Conservation (phyloP, 2,797 vertebrate species). For the Arctocebus calabarensis region DNA sequence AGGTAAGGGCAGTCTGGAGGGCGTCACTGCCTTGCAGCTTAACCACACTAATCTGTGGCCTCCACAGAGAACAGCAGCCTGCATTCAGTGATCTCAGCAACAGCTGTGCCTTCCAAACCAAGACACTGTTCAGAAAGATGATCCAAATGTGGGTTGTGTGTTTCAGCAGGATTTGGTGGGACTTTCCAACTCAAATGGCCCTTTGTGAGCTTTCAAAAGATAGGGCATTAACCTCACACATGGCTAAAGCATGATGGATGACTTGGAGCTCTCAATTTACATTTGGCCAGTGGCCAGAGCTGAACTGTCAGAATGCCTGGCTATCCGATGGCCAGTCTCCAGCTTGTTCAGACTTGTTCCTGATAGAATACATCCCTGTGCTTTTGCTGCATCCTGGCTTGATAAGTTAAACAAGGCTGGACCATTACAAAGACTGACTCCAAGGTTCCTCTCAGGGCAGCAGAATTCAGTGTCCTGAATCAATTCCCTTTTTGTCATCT, state of each 20-base stretch:
- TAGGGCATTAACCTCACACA: constrained; percentile 61
- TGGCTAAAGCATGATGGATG: constrained; percentile 74
- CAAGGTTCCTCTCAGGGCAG: not conserved
- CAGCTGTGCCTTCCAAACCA: constrained; percentile 87
- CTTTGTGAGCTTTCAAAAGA: constrained; percentile 71
- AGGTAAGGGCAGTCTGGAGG: constrained; percentile 31
- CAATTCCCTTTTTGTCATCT: not conserved
- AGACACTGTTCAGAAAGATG: constrained; percentile 84
- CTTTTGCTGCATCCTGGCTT: constrained; percentile 27
- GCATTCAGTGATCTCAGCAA: constrained; percentile 75
- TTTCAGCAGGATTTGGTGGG: constrained; percentile 69
- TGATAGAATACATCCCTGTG: not conserved
- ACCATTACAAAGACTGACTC: not conserved
- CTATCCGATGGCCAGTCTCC: constrained; percentile 3
- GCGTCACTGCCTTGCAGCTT: constrained; percentile 60
- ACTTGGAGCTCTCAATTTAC: constrained; percentile 70
- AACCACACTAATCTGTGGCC: constrained; percentile 65
- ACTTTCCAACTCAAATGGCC: constrained; percentile 77
- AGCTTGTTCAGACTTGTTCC: constrained; percentile 71
- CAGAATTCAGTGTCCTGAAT: constrained; percentile 26
- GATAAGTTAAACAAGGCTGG: constrained; percentile 19
- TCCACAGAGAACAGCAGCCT: constrained; percentile 71
- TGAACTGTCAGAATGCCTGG: constrained; percentile 41
- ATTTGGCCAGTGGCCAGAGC: constrained; percentile 70
- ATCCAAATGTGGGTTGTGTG: constrained; percentile 76